Conservation (phyloP, 1,140 invertebrate species). For the Tetragonula clypearis region DNA sequence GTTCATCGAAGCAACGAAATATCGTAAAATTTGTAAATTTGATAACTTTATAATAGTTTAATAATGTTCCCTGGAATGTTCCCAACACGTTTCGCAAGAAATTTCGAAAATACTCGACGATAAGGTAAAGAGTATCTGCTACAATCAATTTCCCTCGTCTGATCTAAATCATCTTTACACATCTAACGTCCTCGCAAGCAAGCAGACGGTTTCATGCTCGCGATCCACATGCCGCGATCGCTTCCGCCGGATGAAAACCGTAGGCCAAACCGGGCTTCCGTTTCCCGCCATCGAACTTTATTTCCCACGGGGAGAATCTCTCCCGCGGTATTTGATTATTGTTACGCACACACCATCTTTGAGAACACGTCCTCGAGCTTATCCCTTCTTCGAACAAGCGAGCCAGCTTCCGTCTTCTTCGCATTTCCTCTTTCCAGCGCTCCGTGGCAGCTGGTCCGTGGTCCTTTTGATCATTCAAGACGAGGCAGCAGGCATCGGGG, state of each 20-base stretch:
- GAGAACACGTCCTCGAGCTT: background rate
- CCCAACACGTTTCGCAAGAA: no score
- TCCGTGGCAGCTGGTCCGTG: background rate
- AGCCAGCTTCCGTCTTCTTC: no score
- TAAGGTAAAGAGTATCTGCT: no score
- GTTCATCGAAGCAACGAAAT: no score
- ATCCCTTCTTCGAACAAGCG: no score
- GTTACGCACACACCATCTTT: background rate
- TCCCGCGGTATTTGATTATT: conserved; percentile 32
- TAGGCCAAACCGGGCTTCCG: background rate
- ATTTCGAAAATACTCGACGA: no score
- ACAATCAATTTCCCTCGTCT: no score
- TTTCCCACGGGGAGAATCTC: conserved; percentile 21
- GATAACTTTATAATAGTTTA: no score
- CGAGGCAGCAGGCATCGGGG: conserved; percentile 15
- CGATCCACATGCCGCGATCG: background rate
- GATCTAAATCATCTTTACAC: background rate
- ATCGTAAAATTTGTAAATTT: no score
- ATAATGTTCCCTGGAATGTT: no score
- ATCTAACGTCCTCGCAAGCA: background rate
- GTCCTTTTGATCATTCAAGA: conserved; percentile 27
- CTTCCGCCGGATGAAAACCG: background rate
- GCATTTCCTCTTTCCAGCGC: background rate
- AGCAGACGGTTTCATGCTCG: background rate
- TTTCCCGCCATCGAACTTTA: conserved; percentile 12